These are phyloP conservation scores for Taeniopygia guttata DNA, from an alignment of 2,797 vertebrate genomes.

Conservation along the genomic window DNA sequence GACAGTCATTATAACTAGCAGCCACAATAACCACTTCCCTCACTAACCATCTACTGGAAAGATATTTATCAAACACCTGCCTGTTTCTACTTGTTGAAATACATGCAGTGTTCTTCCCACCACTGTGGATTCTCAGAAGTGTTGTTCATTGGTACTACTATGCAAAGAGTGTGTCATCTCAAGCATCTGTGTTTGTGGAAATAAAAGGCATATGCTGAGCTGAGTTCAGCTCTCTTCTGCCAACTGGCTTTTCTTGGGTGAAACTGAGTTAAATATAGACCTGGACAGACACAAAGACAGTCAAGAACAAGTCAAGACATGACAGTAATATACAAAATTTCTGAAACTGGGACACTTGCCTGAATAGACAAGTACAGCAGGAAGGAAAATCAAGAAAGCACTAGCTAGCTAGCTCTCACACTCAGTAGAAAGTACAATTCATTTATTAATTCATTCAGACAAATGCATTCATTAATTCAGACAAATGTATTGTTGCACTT, in stretches of 20 bases:
- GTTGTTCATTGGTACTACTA: background rate
- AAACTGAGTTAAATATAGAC: background rate
- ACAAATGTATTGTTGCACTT: background rate
- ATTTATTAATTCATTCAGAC: background rate
- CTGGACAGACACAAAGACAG: background rate
- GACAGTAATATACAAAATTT: background rate
- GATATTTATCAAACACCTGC: background rate
- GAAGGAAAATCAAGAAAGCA: background rate
- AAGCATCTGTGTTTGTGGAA: background rate
- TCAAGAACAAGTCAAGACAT: background rate
- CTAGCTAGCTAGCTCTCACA: background rate
- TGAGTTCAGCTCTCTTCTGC: background rate
- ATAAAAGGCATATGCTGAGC: background rate
- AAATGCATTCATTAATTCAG: background rate
- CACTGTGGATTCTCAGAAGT: background rate
- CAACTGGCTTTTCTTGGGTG: background rate
- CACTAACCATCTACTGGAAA: background rate
- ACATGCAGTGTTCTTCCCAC: background rate
- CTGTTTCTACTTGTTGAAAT: background rate
- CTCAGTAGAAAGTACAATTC: background rate
- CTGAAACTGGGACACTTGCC: background rate
- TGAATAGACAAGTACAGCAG: background rate
- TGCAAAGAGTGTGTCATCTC: background rate
- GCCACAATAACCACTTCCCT: background rate
- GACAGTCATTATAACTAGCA: background rate